These are phyloP conservation scores for Mustelus asterias DNA, from an alignment of 2,113 vertebrate genomes.

Conservation along the genomic window DNA sequence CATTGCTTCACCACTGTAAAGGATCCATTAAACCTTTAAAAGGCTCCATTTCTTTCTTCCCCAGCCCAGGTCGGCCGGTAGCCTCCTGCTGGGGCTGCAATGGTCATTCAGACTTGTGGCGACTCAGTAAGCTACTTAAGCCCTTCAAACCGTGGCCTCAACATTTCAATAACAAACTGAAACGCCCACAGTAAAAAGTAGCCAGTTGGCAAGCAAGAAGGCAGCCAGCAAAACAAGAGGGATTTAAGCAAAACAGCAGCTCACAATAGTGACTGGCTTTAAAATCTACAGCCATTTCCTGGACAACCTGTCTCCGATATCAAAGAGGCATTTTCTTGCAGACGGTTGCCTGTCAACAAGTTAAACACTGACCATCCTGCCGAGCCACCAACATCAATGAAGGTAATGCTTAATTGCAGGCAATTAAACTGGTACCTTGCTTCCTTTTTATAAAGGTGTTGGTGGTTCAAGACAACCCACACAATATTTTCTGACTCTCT, in stretches of 20 bases:
- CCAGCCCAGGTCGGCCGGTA: slow-evolving; percentile 51
- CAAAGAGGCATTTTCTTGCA: neutral
- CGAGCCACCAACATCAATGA: neutral
- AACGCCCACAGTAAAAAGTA: slow-evolving; percentile 52
- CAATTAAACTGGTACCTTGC: neutral
- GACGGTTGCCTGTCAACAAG: neutral
- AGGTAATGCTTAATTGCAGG: too few species aligned
- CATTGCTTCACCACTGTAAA: slow-evolving; percentile 67
- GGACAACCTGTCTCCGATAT: neutral
- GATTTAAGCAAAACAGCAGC: neutral
- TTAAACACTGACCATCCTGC: neutral
- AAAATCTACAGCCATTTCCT: neutral
- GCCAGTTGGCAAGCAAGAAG: slow-evolving; percentile 48
- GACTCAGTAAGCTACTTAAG: slow-evolving; percentile 59
- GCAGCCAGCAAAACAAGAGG: slow-evolving; percentile 41
- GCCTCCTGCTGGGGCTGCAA: slow-evolving; percentile 62
- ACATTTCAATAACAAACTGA: slow-evolving; percentile 57
- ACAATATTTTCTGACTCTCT: neutral
- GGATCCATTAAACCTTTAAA: slow-evolving; percentile 57
- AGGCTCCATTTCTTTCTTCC: slow-evolving; percentile 41
- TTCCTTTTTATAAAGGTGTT: neutral
- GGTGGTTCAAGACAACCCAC: neutral
- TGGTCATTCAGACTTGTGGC: slow-evolving; percentile 47
- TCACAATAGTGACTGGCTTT: slow-evolving; percentile 37
- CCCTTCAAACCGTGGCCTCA: slow-evolving; percentile 53